phyloP scores from a whole-genome alignment of 2,888 invertebrate species.

The Drosophila macrospina region DNA sequence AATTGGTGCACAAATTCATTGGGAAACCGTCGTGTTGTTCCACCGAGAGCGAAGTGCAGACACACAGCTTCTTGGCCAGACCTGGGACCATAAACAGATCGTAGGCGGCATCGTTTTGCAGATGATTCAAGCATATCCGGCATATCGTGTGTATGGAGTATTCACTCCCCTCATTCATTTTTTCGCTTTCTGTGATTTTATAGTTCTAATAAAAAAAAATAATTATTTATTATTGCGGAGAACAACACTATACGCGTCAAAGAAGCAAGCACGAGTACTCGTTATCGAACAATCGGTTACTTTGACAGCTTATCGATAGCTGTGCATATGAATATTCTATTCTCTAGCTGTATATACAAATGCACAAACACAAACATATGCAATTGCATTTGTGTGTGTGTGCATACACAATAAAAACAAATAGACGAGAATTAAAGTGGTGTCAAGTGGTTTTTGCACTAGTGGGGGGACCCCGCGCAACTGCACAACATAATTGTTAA shows the following conservation, averaged over 20 bases:
- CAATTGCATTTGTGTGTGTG: neutral
- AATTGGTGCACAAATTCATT: conserved; percentile 75
- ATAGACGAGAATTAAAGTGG: neutral
- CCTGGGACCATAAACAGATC: conserved; percentile 79
- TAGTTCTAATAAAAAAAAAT: conserved; percentile 20
- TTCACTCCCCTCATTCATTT: conserved; percentile 59
- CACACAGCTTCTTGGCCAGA: conserved; percentile 78
- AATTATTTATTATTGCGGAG: conserved; percentile 30
- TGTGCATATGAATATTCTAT: neutral
- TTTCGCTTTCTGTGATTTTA: conserved; percentile 20
- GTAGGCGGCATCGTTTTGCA: conserved; percentile 63
- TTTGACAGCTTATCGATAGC: conserved; percentile 23
- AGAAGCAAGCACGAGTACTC: conserved; percentile 32
- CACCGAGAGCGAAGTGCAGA: conserved; percentile 80
- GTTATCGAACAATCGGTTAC: conserved; percentile 24
- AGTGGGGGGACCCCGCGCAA: neutral
- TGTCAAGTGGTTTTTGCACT: neutral
- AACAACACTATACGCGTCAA: conserved; percentile 32
- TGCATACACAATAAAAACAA: neutral
- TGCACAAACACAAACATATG: neutral
- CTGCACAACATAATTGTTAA: neutral
- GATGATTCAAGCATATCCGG: conserved; percentile 80
- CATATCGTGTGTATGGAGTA: conserved; percentile 78
- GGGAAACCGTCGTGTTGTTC: conserved; percentile 83
- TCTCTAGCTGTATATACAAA: conserved; percentile 7